phyloP scores from a whole-genome alignment of 2,888 invertebrate species.

The Platycnemis pennipes region DNA sequence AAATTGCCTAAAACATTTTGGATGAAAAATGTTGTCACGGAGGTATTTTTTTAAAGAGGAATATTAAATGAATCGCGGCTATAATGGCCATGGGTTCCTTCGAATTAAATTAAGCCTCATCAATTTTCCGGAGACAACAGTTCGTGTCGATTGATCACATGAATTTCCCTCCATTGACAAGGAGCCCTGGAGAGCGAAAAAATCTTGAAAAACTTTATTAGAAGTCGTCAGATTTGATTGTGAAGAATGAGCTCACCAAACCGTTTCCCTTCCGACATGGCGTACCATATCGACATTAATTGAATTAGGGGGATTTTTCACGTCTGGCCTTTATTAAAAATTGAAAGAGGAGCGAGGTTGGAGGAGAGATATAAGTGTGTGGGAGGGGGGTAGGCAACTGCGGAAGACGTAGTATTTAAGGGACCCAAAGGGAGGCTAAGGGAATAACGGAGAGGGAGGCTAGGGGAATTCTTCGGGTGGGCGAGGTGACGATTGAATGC shows the following conservation, averaged over 20 bases:
- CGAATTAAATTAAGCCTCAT: not conserved
- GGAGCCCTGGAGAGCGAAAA: not conserved
- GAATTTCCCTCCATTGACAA: not conserved
- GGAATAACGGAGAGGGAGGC: too few species aligned
- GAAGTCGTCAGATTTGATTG: conserved; percentile 27
- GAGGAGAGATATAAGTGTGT: not conserved
- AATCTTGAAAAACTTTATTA: conserved; percentile 9
- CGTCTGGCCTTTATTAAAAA: not conserved
- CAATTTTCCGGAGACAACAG: conserved; percentile 31
- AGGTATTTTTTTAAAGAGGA: not conserved
- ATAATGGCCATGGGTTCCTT: not conserved
- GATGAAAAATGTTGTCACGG: not conserved
- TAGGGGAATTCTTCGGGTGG: too few species aligned
- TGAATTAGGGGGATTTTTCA: conserved; percentile 24
- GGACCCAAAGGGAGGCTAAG: too few species aligned
- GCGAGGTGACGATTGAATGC: not conserved
- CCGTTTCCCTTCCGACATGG: conserved; percentile 22
- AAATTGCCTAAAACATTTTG: not conserved
- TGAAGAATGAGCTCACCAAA: conserved; percentile 15
- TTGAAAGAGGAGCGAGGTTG: not conserved
- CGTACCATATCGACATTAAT: conserved; percentile 20
- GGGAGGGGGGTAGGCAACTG: not conserved
- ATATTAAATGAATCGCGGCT: not conserved
- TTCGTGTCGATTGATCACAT: not conserved
- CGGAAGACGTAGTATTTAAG: too few species aligned